Evolutionary conservation across 2,113 vertebrate genomes (phyloP), one percentile per base, ranked within the genome.

Genomic region (Corythaeola cristata): DNA sequence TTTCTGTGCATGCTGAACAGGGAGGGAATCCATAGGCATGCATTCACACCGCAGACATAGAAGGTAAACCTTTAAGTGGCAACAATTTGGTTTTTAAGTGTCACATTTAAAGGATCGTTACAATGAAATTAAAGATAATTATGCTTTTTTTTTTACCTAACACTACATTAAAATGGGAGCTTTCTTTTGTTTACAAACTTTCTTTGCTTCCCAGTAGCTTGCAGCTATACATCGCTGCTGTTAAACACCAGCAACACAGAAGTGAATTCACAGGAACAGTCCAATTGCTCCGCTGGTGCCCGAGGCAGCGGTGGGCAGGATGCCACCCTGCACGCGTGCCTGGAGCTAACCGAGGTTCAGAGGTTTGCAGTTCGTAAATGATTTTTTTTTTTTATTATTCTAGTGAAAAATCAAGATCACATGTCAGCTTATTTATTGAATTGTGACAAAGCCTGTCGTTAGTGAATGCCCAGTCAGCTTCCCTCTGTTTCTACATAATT

Each of bases 21-120:
- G 28, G 5, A 41, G 8, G 2, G 35, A 41, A 27, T 8, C 1
- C 3, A 12, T 3, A 5, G 45, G 13, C 8, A 7, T 6, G 3
- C 7, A 8, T 6, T 33, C 68, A 32, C 67, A 5, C 7, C 1
- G 12, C 33, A 49, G n/a, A 11, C 8, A 24, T 11, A 12, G 24
- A 33, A 71, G 6, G 21, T 8, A 44, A 45, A 30, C 4, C 18
- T 19, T 7, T 20, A 22, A 9, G 49, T 11, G 45, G 13, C 35
- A 52, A 10, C 33, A 67, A 67, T 17, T n/a, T 13, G 3, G 1
- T 4, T 30, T 45, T 22, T 50, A 45, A 55, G 12, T 8, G 14
- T 32, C 58, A 56, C 16, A 6, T 37, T 72, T 17, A 21, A 53
- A 80, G 49, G 20, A 17, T 9, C 21, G 3, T 39, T 21, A 7